Evolutionary conservation across 2,888 invertebrate species (phyloP).

Genomic region (Drosophila lutescens): DNA sequence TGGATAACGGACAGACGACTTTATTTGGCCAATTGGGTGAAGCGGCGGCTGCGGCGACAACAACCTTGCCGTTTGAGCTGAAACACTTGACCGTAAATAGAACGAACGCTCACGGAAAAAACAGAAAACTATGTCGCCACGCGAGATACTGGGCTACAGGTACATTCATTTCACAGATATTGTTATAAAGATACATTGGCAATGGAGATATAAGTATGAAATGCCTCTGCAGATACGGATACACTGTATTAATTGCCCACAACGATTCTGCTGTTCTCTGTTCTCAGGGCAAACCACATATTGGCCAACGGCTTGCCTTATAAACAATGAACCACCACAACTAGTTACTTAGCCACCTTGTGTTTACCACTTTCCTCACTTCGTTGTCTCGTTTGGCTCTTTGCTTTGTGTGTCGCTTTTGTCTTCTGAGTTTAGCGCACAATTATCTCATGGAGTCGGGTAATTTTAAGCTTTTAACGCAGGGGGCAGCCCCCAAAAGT

Average conservation of each 20-base stretch:
- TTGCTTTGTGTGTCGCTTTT: slow-evolving; percentile 19
- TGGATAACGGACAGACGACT: slow-evolving; percentile 67
- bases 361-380: slow-evolving; percentile 16
- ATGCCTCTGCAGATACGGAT: slow-evolving; percentile 31
- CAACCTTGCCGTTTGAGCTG: slow-evolving; percentile 56
- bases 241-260: slow-evolving; percentile 62
- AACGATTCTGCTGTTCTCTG: slow-evolving; percentile 11
- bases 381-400: not conserved
- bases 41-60: slow-evolving; percentile 33
- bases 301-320: slow-evolving; percentile 63
- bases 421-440: slow-evolving; percentile 66
- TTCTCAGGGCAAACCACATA: slow-evolving; percentile 72
- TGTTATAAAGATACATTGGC: not conserved
- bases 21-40: slow-evolving; percentile 78
- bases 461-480: slow-evolving; percentile 67
- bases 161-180: slow-evolving; percentile 15
- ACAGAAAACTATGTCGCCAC: slow-evolving; percentile 55
- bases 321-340: slow-evolving; percentile 68
- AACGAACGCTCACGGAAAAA: slow-evolving; percentile 57
- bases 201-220: not conserved
- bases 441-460: slow-evolving; percentile 66
- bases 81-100: slow-evolving; percentile 77
- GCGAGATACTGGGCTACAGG: slow-evolving; percentile 10
- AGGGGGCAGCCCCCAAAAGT: not conserved
- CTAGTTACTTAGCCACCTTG: slow-evolving; percentile 52